Percentiles rank a stretch among this genome's conserved stretches.
Evolutionary conservation across 2,888 invertebrate genomes (phyloP).

Genomic region (Ptycholaimellus sp.): DNA sequence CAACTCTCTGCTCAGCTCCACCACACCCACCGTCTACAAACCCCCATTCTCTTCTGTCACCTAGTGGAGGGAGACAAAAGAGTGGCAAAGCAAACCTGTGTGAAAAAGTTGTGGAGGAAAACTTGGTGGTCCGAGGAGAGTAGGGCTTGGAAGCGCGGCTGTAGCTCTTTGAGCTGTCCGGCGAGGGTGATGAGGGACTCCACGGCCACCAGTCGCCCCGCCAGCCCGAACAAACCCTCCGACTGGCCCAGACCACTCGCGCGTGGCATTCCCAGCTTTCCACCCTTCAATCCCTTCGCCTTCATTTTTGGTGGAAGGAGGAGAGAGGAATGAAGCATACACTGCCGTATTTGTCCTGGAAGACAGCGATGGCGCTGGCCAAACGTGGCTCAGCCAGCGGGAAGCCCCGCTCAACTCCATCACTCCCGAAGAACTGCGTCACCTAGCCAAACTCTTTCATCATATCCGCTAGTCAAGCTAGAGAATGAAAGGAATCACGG

Average conservation of each 20-base stretch:
- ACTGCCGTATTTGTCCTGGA: too few species aligned
- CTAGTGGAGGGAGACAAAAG: too few species aligned
- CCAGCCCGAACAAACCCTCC: slow-evolving; percentile 52
- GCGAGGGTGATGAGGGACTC: slow-evolving; percentile 74
- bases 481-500: too few species aligned
- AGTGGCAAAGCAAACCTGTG: too few species aligned
- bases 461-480: too few species aligned
- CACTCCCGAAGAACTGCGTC: background rate
- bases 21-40: slow-evolving; percentile 44
- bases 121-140: slow-evolving; percentile 41
- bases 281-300: too few species aligned
- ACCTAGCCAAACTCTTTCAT: too few species aligned
- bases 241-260: slow-evolving; percentile 43
- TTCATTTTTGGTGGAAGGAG: too few species aligned
- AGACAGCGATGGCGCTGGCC: background rate
- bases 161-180: slow-evolving; percentile 57
- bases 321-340: too few species aligned
- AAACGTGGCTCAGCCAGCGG: background rate
- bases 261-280: too few species aligned
- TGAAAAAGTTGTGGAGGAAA: slow-evolving; percentile 31
- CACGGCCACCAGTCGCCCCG: slow-evolving; percentile 64
- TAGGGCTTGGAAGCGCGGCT: slow-evolving; percentile 57
- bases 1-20: slow-evolving; percentile 41
- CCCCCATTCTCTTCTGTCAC: too few species aligned
- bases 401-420: background rate